Evolutionary conservation across 2,113 vertebrate genomes (phyloP), one percentile per base, ranked within the genome.

Genomic region (Toxostoma redivivum): DNA sequence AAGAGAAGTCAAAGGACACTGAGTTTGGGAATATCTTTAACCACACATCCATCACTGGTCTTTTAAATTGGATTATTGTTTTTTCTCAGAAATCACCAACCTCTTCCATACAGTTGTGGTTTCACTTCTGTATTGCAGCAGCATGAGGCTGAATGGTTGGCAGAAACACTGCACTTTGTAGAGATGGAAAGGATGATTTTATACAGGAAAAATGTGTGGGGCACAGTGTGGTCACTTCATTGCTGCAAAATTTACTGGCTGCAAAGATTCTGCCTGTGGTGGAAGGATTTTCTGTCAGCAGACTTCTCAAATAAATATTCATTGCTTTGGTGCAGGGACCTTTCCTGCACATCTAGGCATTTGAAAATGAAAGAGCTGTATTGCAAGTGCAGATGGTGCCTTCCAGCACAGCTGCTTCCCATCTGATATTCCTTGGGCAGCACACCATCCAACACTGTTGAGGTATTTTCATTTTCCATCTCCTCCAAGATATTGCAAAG

Each of bases 21-120:
- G 57, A 88, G n/a, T 76, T 82, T 87, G 80, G 86, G 76, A 91
- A 37, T 93, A 67, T 86, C 42, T 88, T 89, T 91, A 95, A 90
- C 92, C 88, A 92, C 93, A 81, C 62, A 84, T 88, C 72, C 50
- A 62, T 95, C 90, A 65, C 35, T 47, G 48, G 11, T 81, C 30
- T 66, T 79, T 91, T 88, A n/a, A 87, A 88, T 87, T 80, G 40
- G 71, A 57, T 78, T 92, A 44, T 66, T 88, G 27, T 50, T 84
- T 95, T 91, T 91, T 76, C 48, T 87, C 81, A 85, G 94, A 83
- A 96, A 80, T 94, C 74, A 90, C 38, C 58, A 25, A 37, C n/a
- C 22, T 64, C 62, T 91, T 74, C 70, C 73, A 77, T 37, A 77
- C 5, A 10, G 44, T 74, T 10, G 4, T 10, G 40, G 51, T 89